phyloP scores from a whole-genome alignment of 2,797 vertebrate genomes.

The Atherinosoma microstoma region DNA sequence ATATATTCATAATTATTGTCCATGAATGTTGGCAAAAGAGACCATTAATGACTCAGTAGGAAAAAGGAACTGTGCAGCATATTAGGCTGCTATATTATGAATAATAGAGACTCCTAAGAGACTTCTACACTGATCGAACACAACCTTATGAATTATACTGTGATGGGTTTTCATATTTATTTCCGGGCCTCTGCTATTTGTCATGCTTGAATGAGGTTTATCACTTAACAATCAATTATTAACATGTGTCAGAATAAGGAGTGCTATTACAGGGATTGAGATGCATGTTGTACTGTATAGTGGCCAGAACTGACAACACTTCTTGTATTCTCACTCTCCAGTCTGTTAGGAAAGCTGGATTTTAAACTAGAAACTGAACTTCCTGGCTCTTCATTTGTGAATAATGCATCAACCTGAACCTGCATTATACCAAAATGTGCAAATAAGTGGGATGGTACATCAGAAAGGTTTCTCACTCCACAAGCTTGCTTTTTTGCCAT shows the following conservation, averaged over 20 bases:
- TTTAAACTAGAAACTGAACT: conserved; percentile 68
- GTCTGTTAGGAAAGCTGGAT: conserved; percentile 58
- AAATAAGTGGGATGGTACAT: conserved; percentile 60
- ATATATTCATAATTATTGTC: conserved; percentile 11
- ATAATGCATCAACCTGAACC: conserved; percentile 75
- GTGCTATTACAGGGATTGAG: conserved; percentile 79
- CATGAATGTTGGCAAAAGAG: conserved; percentile 22
- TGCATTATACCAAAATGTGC: conserved; percentile 76
- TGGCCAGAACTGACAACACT: conserved; percentile 81
- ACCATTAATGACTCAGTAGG: conserved; percentile 63
- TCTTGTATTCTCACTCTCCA: conserved; percentile 70
- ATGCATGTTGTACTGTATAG: conserved; percentile 81
- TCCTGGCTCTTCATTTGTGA: conserved; percentile 77
- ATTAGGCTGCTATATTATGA: conserved; percentile 73
- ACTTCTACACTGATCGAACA: conserved; percentile 84
- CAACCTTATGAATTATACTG: conserved; percentile 85
- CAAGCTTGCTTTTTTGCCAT: conserved; percentile 56
- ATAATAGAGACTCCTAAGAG: conserved; percentile 79
- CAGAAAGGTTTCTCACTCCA: conserved; percentile 64
- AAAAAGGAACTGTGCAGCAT: conserved; percentile 59
- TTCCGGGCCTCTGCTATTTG: conserved; percentile 77
- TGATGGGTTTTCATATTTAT: conserved; percentile 83
- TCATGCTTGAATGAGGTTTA: conserved; percentile 83
- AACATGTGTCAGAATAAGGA: conserved; percentile 83
- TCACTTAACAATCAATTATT: conserved; percentile 89